A percentile compares a stretch with the other conserved stretches of the same genome.
Conservation (phyloP, 2,888 invertebrate genomes). For the Acleris emargana region DNA sequence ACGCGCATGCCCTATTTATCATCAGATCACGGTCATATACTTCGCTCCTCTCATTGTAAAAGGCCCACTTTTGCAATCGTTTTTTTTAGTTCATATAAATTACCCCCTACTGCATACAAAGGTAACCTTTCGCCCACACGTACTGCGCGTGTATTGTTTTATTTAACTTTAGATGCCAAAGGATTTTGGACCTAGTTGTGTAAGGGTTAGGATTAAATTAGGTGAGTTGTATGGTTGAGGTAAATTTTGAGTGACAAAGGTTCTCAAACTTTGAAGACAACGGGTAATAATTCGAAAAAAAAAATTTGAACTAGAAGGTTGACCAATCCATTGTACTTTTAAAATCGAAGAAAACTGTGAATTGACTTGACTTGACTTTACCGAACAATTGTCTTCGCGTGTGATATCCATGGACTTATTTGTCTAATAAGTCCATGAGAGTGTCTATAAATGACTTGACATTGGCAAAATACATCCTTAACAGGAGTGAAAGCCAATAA, state of each 20-base stretch:
- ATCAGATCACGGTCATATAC: not conserved
- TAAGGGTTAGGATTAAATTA: not conserved
- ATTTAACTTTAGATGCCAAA: not conserved
- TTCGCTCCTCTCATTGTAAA: conserved; percentile 1
- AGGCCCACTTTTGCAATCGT: conserved; percentile 13
- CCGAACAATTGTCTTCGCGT: too few species aligned
- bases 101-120: conserved; percentile 35
- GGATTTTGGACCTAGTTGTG: not conserved
- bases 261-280: not conserved
- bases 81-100: conserved; percentile 23
- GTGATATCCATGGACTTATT: too few species aligned
- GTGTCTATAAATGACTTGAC: too few species aligned
- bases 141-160: conserved; percentile 23
- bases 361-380: too few species aligned
- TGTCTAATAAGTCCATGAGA: too few species aligned
- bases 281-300: too few species aligned
- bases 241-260: not conserved
- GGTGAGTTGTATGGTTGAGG: too few species aligned
- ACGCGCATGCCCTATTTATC: not conserved
- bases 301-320: too few species aligned
- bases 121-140: conserved; percentile 35
- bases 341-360: too few species aligned
- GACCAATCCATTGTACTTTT: too few species aligned
- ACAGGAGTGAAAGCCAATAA: too few species aligned
- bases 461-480: too few species aligned